Evolutionary conservation across 1,140 invertebrate genomes (phyloP).

Genomic region (Calycopis cecrops): DNA sequence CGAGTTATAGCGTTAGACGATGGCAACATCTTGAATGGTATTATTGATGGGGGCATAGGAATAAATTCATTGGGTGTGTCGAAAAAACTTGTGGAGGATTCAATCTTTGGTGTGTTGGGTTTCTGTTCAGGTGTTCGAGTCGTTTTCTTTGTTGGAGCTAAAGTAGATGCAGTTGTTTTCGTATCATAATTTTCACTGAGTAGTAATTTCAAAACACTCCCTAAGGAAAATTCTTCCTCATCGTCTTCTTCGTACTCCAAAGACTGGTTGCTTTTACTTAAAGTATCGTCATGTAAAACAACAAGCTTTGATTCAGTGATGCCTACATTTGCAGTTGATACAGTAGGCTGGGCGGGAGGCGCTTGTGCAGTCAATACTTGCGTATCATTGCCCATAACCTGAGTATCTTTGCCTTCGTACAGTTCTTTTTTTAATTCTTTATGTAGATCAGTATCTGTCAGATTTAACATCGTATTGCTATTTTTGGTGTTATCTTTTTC

Average conservation of each 20-base stretch:
- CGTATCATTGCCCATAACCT: background rate
- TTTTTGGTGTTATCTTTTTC: too few relatives aligned
- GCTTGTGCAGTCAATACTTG: background rate
- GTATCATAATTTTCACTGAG: constrained; percentile 68
- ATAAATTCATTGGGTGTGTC: constrained; percentile 27
- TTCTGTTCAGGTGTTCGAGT: constrained; percentile 20
- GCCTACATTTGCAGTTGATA: constrained; percentile 3
- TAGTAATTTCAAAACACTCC: constrained; percentile 75
- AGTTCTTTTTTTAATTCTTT: background rate
- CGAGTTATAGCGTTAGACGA: constrained; percentile 42
- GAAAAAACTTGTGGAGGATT: constrained; percentile 13
- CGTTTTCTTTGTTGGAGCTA: constrained; percentile 30
- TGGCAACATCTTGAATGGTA: constrained; percentile 27
- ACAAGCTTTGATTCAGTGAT: background rate
- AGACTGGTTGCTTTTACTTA: constrained; percentile 27
- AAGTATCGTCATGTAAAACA: background rate
- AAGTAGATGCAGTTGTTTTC: constrained; percentile 35
- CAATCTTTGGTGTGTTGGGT: constrained; percentile 22
- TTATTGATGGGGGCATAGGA: constrained; percentile 31
- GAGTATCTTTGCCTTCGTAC: background rate
- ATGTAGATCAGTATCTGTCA: constrained; percentile 25
- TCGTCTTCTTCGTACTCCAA: constrained; percentile 60
- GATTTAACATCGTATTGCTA: background rate
- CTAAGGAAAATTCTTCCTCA: constrained; percentile 75
- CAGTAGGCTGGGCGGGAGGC: background rate